Base-by-base conservation (phyloP, 1,140 invertebrate species). In the Diabrotica virgifera region DNA sequence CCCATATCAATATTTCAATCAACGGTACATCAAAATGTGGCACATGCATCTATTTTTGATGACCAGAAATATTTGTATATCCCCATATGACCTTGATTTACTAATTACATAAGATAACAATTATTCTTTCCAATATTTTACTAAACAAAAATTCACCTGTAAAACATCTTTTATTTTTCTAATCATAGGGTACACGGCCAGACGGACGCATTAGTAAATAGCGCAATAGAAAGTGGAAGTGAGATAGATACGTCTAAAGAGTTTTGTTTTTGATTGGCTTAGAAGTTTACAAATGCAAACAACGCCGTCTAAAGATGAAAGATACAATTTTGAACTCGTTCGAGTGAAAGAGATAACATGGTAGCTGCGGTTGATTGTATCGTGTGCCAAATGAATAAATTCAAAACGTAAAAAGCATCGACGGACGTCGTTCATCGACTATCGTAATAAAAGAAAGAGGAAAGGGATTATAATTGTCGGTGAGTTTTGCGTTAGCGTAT, bases 381-480 rank as follows among this genome's bases (percentile, higher is more conserved):
- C 66, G 53, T 63, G 69, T 66, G 64, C 51, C 68, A 66, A 67
- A 73, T 72, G 70, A 74, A 74, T 74, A 73, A 74, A 75, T 66
- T 52, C 51, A 12, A 62, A 51, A 14, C 37, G 66, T n/a, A 51
- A 9, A 57, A 14, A 68, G 24, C 55, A 62, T 9, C 40, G 72
- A 75, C 59, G 52, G 9, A 72, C 62, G 70, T 74, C 37, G 59
- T 54, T 6, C 8, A 46, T 46, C 8, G 36, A 50, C 6, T 14
- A 46, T 54, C 40, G 59, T 50, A 52, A 61, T 53, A 46, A 56
- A 59, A 67, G 64, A 64, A 63, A 68, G 64, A 67, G 64, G 57
- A 46, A 46, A 51, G 36, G 57, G 56, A 62, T 66, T 60, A 52
- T 52, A 58, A 55, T 57, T 68, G 70, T 73, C 71, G 58, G 54